Evolutionary conservation across 2,888 invertebrate species (phyloP), one percentile per base, ranked within the genome.

Genomic region (Diaprepes abbreviatus): DNA sequence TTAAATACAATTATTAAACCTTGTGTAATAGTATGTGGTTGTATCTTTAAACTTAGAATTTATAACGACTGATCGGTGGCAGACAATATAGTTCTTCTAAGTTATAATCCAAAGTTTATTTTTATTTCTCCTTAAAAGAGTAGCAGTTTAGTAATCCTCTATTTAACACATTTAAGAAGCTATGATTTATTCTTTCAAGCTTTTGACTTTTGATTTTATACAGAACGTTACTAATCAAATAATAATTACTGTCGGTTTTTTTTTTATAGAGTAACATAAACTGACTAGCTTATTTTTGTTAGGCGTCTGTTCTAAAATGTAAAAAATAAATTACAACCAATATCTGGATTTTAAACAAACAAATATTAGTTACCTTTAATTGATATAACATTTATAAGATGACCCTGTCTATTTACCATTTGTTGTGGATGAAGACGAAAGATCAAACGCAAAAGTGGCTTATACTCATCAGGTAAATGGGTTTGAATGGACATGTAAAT

Each of bases 381-480:
- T n/a, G n/a, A n/a, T 38, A 19, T 43, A 43, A 43, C 17, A 43
- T 5, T 19, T 19, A 9, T 19, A 19, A 19, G 17, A 43, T 21
- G 21, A 21, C 3, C 10, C 19, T n/a, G n/a, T n/a, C n/a, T 45
- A 21, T 28, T 14, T 9, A 28, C 28, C 48, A 24, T 14, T 28
- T 48, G 48, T 28, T 48, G 24, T 48, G 48, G 28, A 5, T 19
- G 17, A 48, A 48, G 14, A 48, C 28, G 7, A 48, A 48, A 48
- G 28, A 28, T 12, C 7, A 24, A 5, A 1, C 19, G 19, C 4
- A 45, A 21, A 24, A 45, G 40, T 19, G 48, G 28, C 28, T 28
- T 50, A 6, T 14, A 50, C 12, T 28, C 16, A 28, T 50, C 24
- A 48, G 48, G 28, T 48, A 50, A 50, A 28, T 50, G 28, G 28